phyloP scores from a whole-genome alignment of 2,888 invertebrate genomes.

The Rhamphomyia laevipes region DNA sequence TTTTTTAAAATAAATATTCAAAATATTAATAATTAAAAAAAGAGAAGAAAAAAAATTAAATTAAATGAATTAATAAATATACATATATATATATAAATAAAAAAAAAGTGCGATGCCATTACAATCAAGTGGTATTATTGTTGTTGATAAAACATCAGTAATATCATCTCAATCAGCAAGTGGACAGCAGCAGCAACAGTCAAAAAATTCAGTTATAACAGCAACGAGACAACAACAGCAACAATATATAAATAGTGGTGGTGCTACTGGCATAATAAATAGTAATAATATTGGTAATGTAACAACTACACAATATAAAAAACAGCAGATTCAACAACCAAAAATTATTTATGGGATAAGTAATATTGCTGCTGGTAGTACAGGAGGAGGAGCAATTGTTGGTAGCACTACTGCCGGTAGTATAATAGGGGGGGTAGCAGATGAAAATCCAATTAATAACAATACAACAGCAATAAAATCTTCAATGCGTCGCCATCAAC shows the following conservation, averaged over 20 bases:
- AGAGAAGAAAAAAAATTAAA: conserved; percentile 6
- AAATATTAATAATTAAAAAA: conserved; percentile 10
- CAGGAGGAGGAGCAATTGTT: too few species aligned
- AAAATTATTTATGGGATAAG: background rate
- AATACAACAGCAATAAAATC: too few species aligned
- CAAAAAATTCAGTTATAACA: conserved; percentile 7
- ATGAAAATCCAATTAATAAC: background rate
- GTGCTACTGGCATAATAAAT: too few species aligned
- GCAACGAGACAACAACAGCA: conserved; percentile 11
- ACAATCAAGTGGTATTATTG: conserved; percentile 29
- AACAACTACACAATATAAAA: conserved; percentile 17
- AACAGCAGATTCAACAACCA: conserved; percentile 6
- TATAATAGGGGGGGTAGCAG: background rate
- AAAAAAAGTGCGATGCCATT: conserved; percentile 23
- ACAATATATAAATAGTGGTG: conserved; percentile 3
- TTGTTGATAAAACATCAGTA: conserved; percentile 26
- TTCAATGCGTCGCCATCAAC: conserved; percentile 4
- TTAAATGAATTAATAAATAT: background rate
- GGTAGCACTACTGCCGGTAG: too few species aligned
- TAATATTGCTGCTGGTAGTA: background rate
- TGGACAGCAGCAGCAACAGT: conserved; percentile 15
- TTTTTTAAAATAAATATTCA: background rate
- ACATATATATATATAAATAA: conserved; percentile 1
- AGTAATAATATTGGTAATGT: background rate
- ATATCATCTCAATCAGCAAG: conserved; percentile 3